These are phyloP conservation scores for Paelopatides confundens DNA, from an alignment of 53 echinoderm and acorn worm genomes.

Conservation along the genomic window DNA sequence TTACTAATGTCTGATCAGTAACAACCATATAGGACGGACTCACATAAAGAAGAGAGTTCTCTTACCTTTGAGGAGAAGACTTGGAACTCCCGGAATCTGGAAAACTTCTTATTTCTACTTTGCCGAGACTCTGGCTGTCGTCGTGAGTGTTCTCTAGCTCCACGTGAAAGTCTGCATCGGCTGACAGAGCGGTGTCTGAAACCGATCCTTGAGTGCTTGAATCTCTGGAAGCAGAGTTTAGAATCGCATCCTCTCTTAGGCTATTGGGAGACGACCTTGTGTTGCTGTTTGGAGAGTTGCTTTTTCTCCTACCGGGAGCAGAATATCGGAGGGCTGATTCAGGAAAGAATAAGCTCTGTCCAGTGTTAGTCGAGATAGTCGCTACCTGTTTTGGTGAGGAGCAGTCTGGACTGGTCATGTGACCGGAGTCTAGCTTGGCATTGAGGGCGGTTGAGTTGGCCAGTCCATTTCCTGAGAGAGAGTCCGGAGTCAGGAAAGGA, in stretches of 20 bases:
- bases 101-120: conserved; percentile 69
- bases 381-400: conserved; percentile 29
- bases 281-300: neutral
- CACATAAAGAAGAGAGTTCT: neutral
- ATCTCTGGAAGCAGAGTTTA: neutral
- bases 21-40: too few relatives aligned
- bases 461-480: neutral
- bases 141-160: conserved; percentile 63
- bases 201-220: conserved; percentile 16
- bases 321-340: neutral
- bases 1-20: too few relatives aligned
- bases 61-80: conserved; percentile 47
- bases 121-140: conserved; percentile 60
- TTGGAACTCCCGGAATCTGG: conserved; percentile 41
- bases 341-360: conserved; percentile 81
- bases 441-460: neutral
- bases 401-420: neutral
- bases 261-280: neutral
- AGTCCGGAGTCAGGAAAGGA: conserved; percentile 15
- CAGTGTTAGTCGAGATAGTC: conserved; percentile 87
- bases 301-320: neutral
- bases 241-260: neutral
- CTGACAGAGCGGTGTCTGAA: neutral
- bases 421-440: neutral
- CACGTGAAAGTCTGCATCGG: conserved; percentile 47